Evolutionary conservation across 2,888 invertebrate species (phyloP).

Genomic region (Cepaea hortensis): DNA sequence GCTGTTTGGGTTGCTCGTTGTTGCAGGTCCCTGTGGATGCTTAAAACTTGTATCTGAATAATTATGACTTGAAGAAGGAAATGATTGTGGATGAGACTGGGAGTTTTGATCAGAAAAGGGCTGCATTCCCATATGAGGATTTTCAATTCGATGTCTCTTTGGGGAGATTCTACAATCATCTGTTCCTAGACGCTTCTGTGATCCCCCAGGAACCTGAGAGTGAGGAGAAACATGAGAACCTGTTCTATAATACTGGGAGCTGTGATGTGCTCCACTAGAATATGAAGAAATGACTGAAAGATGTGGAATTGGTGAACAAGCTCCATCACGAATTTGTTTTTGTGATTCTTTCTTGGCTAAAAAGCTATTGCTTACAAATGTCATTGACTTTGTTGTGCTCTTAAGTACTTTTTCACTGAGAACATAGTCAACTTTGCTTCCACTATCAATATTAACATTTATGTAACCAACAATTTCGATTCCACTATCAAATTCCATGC

Average conservation of each 20-base stretch:
- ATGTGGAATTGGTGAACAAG: slow-evolving; percentile 34
- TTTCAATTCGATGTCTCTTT: slow-evolving; percentile 25
- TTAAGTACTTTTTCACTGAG: slow-evolving; percentile 40
- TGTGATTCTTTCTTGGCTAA: too few relatives aligned
- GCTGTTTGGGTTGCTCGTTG: slow-evolving; percentile 27
- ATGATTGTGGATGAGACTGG: too few relatives aligned
- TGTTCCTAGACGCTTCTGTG: slow-evolving; percentile 31
- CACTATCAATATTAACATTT: too few relatives aligned
- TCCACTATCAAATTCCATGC: slow-evolving; percentile 51
- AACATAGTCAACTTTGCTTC: too few relatives aligned
- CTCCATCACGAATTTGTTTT: not conserved
- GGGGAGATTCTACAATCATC: slow-evolving; percentile 29
- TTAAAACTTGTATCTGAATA: too few relatives aligned
- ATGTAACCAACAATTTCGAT: slow-evolving; percentile 47
- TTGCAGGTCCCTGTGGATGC: not conserved
- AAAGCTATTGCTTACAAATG: too few relatives aligned
- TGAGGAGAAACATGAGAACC: slow-evolving; percentile 13
- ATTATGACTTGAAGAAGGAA: too few relatives aligned
- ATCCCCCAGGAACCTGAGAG: slow-evolving; percentile 20
- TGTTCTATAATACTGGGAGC: slow-evolving; percentile 20
- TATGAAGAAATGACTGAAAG: not conserved
- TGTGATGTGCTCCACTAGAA: not conserved
- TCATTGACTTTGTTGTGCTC: slow-evolving; percentile 49
- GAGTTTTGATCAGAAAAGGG: too few relatives aligned
- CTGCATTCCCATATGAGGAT: not conserved